Evolutionary conservation across 2,888 invertebrate species (phyloP).

Genomic region (Branchellion lobata): DNA sequence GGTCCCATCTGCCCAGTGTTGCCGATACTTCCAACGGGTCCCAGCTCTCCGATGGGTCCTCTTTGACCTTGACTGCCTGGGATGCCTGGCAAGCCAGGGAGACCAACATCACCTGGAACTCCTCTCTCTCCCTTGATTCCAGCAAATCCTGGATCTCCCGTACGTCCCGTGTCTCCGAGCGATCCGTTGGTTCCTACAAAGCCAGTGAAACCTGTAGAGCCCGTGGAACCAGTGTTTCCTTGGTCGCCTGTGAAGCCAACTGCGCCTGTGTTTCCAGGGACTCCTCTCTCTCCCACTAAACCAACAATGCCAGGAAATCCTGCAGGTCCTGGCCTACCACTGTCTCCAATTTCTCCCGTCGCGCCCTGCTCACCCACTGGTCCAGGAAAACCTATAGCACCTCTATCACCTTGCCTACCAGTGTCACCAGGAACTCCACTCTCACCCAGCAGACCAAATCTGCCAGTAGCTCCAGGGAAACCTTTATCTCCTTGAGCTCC

Average conservation of each 20-base stretch:
- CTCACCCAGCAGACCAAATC: slow-evolving; percentile 45
- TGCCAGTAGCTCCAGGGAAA: slow-evolving; percentile 48
- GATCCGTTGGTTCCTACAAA: slow-evolving; percentile 41
- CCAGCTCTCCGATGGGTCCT: slow-evolving; percentile 12
- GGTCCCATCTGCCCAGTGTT: slow-evolving; percentile 43
- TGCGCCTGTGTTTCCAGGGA: background rate
- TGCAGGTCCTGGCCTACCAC: background rate
- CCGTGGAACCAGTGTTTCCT: slow-evolving; percentile 42
- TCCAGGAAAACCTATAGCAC: slow-evolving; percentile 42
- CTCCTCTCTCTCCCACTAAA: slow-evolving; percentile 24
- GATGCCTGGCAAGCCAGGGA: slow-evolving; percentile 33
- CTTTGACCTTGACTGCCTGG: background rate
- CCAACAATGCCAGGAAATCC: slow-evolving; percentile 38
- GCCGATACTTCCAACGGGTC: slow-evolving; percentile 47
- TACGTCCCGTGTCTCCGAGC: slow-evolving; percentile 38
- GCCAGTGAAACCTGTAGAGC: slow-evolving; percentile 46
- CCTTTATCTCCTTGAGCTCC: slow-evolving; percentile 48
- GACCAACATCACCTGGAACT: slow-evolving; percentile 36
- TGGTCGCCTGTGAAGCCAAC: background rate
- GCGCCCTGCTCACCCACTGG: slow-evolving; percentile 12
- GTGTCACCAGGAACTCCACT: slow-evolving; percentile 45
- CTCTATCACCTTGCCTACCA: slow-evolving; percentile 46
- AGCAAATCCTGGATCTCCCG: slow-evolving; percentile 47
- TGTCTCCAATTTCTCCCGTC: slow-evolving; percentile 27
- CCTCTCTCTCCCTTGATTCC: slow-evolving; percentile 48